phyloP scores from a whole-genome alignment of 2,797 vertebrate genomes.

The Aselliscus stoliczkanus region DNA sequence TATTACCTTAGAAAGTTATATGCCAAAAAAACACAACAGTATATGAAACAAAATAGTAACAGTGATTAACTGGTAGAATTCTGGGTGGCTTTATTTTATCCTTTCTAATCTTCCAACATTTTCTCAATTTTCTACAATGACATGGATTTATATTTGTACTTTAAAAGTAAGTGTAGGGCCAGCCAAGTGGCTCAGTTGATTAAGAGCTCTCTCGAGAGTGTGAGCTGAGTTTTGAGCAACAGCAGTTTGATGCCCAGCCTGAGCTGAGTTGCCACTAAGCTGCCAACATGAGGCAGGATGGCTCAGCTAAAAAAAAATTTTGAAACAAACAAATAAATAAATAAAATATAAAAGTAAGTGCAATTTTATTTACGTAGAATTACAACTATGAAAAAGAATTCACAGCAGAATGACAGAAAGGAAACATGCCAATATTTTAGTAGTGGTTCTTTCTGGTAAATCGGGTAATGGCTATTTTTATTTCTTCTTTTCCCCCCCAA shows the following conservation, averaged over 20 bases:
- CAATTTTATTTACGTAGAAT: no score
- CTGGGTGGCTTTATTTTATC: background rate
- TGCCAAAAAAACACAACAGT: no score
- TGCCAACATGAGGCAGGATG: no score
- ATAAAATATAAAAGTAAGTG: no score
- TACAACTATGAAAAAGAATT: background rate
- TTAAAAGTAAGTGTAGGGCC: background rate
- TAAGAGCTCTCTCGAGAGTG: no score
- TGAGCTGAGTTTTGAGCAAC: no score
- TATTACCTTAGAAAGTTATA: background rate
- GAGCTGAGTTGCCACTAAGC: no score
- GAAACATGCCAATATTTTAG: background rate
- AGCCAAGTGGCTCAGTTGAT: no score
- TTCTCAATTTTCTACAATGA: background rate
- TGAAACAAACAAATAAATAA: no score
- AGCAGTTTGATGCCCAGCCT: no score
- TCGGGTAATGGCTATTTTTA: background rate
- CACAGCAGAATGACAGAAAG: background rate
- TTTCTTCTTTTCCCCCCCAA: background rate
- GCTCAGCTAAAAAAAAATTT: no score
- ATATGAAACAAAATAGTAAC: background rate
- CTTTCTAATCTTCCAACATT: no score
- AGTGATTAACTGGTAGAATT: background rate
- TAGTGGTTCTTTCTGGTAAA: background rate
- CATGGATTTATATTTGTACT: background rate